Base-by-base conservation (phyloP, 2,113 vertebrate genomes). In the Pantherophis guttatus region DNA sequence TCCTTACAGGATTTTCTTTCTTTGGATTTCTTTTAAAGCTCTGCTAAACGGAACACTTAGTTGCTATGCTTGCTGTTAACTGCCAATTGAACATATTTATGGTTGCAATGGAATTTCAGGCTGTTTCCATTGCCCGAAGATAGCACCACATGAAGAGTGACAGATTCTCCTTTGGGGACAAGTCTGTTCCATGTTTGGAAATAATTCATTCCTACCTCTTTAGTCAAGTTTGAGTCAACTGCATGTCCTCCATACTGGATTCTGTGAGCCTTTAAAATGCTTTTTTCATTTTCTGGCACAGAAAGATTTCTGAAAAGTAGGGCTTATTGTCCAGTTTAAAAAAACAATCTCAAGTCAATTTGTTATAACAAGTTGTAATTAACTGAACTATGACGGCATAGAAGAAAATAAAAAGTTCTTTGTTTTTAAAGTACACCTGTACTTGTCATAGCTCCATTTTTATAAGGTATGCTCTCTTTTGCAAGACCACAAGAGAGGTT, bases 1-100 rank as follows among this genome's bases (percentile, higher is more conserved):
- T 44, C 86, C 89, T 93, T 92, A 89, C 53, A 86, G 48, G 50
- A 88, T 95, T 95, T 93, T 91, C 62, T 94, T 93, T 70, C 92
- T 93, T 86, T 24, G 87, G 59, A 75, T 81, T 94, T 95, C 57
- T 86, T 91, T 92, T 94, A 91, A 91, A 44, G 85, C 91, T 92
- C 91, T 93, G 87, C 93, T 93, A 93, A 94, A 91, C 86, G 91
- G 90, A 94, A n/a, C n/a, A 53, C 57, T 86, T 10, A 58, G 53
- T 91, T 93, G 39, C 12, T 75, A 65, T 90, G 88, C 87, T 87
- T 70, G 89, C 70, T 86, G 85, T 86, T 90, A 94, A 90, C 0
- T 93, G 92, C 70, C 88, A 92, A 94, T 75, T n/a, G 19, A 94
- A 33, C 89, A 75, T 5, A 9, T 57, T 90, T 92, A 86, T 81